Base-by-base conservation (phyloP, 2,797 vertebrate genomes). In the Esox lucius region DNA sequence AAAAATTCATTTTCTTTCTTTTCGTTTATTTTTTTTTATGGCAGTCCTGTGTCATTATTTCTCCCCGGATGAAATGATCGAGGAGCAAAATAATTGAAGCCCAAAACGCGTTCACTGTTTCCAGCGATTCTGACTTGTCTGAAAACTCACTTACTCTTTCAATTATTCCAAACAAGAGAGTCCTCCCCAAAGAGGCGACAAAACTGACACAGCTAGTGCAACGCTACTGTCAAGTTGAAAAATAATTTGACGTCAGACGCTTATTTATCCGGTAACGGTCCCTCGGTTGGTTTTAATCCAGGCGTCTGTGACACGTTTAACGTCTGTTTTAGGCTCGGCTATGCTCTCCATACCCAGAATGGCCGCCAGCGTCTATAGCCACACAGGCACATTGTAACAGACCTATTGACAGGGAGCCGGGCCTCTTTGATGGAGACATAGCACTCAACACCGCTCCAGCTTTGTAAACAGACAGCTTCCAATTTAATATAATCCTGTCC, bases 211-310 rank as follows among this genome's bases (percentile, higher is more conserved):
- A 91, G 88, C 86, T 82, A 78, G 78, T 80, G 85, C 87, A 86
- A 87, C 86, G 90, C 91, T 73, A 31, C 89, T 90, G 90, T 93
- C 91, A 87, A 84, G 82, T 75, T 79, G 83, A 86, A 91, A 8
- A 91, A 92, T 93, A 88, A 92, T 93, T 94, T 91, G 88, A 84
- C 90, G 91, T 91, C 91, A 91, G 82, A 91, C 89, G 88, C 81
- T 86, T 87, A 90, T 86, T 83, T 35, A 17, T 56, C 24, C 86
- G 89, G 81, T 90, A 81, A 85, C 86, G 82, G 86, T 85, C 65
- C 26, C 0, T 2, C 2, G 79, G 83, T 83, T 85, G 87, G 89
- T 88, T 86, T 69, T n/a, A 35, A 59, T 68, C 19, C 66, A n/a
- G 8, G 42, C 31, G 68, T 0, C 28, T 0, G 31, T 82, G 86